Evolutionary conservation across 2,888 invertebrate genomes (phyloP), one percentile per base, ranked within the genome.

Genomic region (Leptopterna dolabrata): DNA sequence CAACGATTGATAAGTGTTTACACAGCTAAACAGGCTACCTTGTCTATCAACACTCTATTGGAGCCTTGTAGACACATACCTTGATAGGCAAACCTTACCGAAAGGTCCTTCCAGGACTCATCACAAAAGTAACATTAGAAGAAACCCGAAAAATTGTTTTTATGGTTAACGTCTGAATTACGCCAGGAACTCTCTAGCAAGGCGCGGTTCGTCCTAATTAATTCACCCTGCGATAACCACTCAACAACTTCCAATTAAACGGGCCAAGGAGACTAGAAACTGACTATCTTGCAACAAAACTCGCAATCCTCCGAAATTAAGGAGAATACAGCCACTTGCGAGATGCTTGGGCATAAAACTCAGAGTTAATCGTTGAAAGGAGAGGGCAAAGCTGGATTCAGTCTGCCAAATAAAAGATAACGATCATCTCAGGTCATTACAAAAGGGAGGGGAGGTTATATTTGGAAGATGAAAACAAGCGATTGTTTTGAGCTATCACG

Each of bases 391-490:
- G 51, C 0, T 41, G 78, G 24, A 78, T 27, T 78, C 36, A 30
- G 24, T 36, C 16, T 13, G 73, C 73, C 36, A 6, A 63, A 27
- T 63, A 19, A 63, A 27, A 24, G 81, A 55, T 81, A 81, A 81
- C 55, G n/a, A 55, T 81, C 81, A 80, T 80, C 51, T 45, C 19
- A 51, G 30, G 55, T 47, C 51, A 81, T 84, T 71, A 71, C 73
- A 71, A 73, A 30, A n/a, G n/a, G n/a, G 71, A 84, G 84, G 41
- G 84, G 41, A 71, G 71, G 27, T 16, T 30, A 7, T 70, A 19
- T 85, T 76, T 19, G 76, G 27, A 85, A 85, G 36, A 85, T 85
- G 51, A 45, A 85, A 85, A 85, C 36, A 84, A 85, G 76, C 76
- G 76, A 85, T 85, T 85, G 85, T 47, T 76, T 51, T 16, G 70